phyloP scores from a whole-genome alignment of 2,113 vertebrate species.

The Podilymbus podiceps region DNA sequence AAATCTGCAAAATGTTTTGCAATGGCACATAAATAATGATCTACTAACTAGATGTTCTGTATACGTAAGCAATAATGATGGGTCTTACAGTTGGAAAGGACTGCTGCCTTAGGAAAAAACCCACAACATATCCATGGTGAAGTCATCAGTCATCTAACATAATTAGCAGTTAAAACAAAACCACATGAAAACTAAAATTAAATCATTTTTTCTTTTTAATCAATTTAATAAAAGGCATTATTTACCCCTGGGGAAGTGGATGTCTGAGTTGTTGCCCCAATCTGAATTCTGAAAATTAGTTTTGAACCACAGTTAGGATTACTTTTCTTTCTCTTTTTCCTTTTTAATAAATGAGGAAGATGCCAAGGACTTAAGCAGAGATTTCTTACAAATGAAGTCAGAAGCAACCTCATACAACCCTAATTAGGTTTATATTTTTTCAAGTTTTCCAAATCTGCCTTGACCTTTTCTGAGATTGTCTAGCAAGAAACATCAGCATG shows the following conservation, averaged over 20 bases:
- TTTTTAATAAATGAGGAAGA: background rate
- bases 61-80: background rate
- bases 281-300: background rate
- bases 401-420: background rate
- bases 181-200: constrained; percentile 5
- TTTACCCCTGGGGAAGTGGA: background rate
- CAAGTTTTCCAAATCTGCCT: background rate
- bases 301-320: background rate
- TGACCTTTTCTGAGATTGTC: background rate
- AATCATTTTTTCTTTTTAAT: background rate
- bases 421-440: background rate
- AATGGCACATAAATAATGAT: background rate
- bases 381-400: background rate
- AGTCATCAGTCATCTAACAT: constrained; percentile 11
- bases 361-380: background rate
- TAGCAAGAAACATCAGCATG: background rate
- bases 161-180: constrained; percentile 35
- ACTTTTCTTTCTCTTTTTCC: background rate
- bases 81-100: background rate
- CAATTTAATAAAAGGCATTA: background rate
- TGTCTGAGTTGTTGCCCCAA: background rate
- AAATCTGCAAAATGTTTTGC: background rate
- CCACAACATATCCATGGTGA: background rate
- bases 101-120: background rate
- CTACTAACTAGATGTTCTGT: background rate